Conservation (phyloP, 2,113 vertebrate species). For the Pheucticus melanocephalus region DNA sequence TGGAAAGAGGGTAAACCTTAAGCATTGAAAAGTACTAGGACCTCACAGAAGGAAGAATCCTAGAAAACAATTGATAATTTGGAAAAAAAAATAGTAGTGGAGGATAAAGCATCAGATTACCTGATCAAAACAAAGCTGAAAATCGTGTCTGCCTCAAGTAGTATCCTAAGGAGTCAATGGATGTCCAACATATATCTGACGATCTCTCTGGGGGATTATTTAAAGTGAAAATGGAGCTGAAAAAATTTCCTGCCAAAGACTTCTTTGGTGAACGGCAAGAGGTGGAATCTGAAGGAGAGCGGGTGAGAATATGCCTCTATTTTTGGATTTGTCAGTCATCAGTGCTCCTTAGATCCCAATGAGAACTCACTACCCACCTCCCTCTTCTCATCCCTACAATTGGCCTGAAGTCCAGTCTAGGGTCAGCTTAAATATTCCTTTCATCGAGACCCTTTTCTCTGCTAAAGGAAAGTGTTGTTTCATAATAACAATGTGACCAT, state of each 20-base stretch:
- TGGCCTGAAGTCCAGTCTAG: neutral
- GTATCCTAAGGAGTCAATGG: neutral
- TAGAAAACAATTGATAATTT: neutral
- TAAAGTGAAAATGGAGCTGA: neutral
- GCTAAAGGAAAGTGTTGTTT: neutral
- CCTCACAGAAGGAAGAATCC: neutral
- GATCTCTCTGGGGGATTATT: neutral
- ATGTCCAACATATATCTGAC: neutral
- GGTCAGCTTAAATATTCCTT: neutral
- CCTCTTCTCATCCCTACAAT: neutral
- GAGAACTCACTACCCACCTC: neutral
- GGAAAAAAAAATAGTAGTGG: neutral
- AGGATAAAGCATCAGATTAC: neutral
- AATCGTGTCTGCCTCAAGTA: neutral
- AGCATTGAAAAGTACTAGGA: neutral
- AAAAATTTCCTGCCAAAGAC: neutral
- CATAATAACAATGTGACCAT: neutral
- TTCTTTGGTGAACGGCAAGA: neutral
- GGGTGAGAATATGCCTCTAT: neutral
- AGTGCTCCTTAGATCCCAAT: neutral
- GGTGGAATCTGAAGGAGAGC: neutral
- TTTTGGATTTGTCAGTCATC: neutral
- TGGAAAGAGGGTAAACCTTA: neutral
- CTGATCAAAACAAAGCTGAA: neutral
- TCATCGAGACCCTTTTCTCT: neutral